Evolutionary conservation across 23 tunicate species (phyloP).

Genomic region (Pegea sp.): DNA sequence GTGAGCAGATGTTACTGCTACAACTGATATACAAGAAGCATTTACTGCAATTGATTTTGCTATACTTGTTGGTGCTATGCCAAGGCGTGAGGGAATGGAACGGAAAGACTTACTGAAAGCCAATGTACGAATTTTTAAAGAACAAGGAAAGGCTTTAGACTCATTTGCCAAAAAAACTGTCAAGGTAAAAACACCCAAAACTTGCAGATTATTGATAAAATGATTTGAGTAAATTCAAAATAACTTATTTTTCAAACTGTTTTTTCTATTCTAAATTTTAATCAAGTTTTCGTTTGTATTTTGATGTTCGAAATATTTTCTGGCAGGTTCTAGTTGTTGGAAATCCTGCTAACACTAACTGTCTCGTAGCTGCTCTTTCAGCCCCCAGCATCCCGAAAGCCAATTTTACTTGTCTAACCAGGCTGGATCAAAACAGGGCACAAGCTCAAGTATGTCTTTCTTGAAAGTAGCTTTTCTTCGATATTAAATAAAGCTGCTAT

Average conservation of each 20-base stretch:
- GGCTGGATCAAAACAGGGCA: slow-evolving; percentile 92
- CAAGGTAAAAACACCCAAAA: slow-evolving; percentile 9
- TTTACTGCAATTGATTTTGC: slow-evolving; percentile 85
- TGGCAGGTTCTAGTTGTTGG: slow-evolving; percentile 88
- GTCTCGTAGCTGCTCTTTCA: slow-evolving; percentile 55
- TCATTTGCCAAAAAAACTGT: slow-evolving; percentile 79
- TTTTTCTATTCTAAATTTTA: neutral
- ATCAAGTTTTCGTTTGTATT: neutral
- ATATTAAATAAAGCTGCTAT: neutral
- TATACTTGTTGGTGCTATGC: slow-evolving; percentile 93
- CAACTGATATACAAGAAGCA: slow-evolving; percentile 55
- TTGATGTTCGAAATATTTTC: neutral
- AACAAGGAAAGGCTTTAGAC: slow-evolving; percentile 76
- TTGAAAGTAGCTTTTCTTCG: neutral
- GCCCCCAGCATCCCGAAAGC: slow-evolving; percentile 83
- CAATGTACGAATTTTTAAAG: slow-evolving; percentile 70
- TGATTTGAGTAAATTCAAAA: neutral
- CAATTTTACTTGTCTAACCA: slow-evolving; percentile 71
- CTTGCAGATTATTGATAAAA: neutral
- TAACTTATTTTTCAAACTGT: neutral
- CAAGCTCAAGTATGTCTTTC: slow-evolving; percentile 40
- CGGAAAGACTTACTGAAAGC: slow-evolving; percentile 82
- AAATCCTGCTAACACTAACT: slow-evolving; percentile 98
- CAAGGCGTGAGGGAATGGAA: slow-evolving; percentile 91
- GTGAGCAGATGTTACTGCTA: slow-evolving; percentile 44